Evolutionary conservation across 2,888 invertebrate genomes (phyloP), one percentile per base, ranked within the genome.

Genomic region (Heliconius aoede): DNA sequence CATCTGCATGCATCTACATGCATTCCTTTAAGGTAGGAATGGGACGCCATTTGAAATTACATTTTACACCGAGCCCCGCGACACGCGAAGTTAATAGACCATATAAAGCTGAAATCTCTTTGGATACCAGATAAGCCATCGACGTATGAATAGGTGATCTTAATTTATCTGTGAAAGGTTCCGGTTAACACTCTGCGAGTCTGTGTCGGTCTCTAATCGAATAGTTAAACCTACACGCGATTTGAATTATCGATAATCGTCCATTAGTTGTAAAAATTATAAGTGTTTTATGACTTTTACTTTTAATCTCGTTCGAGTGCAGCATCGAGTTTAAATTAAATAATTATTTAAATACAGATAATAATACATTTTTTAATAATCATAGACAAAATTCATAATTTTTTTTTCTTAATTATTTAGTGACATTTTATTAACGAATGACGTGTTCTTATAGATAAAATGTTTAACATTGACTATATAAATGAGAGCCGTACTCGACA

Each of bases 91-190:
- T 89, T 91, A 91, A 92, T 91, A 90, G 90, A 90, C 86, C 89
- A 87, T 89, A 89, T 88, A 88, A 85, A 80, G 79, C 72, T 78
- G 76, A 81, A 82, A 81, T 80, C 82, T 81, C 82, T 79, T 79
- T 78, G 75, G 91, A 89, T 89, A 85, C 77, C 60, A 89, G 91
- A 91, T 92, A 92, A 91, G 89, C 86, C 86, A 85, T 86, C 86
- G 91, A 92, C 92, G 83, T 88, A 89, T 94, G 92, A 93, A 94
- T 93, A 89, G 93, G 89, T 91, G 92, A 90, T 93, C 91, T 92
- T 93, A 92, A 93, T 91, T 92, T 91, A 92, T 90, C 88, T 87
- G 87, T 87, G 89, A 89, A 87, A 88, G 89, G 89, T 90, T 90
- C 89, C 90, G 90, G 88, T 88, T 89, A 90, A 89, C 89, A 90